Percentiles rank a stretch among this genome's conserved stretches.
Conservation (phyloP, 1,140 invertebrate species). For the Polyergus mexicanus region DNA sequence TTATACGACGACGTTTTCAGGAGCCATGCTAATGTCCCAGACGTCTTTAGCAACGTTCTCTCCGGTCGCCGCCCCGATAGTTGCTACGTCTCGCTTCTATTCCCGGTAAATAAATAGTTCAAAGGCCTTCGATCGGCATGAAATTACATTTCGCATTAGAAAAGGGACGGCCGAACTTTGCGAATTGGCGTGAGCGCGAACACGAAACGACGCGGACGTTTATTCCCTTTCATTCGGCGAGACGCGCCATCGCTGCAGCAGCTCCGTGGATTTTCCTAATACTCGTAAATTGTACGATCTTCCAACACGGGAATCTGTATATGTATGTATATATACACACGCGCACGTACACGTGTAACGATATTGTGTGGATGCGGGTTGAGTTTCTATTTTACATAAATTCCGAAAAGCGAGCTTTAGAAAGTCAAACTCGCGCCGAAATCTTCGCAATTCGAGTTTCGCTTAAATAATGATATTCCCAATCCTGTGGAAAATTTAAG, state of each 20-base stretch:
- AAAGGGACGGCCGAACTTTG: conserved; percentile 35
- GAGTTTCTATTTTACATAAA: conserved; percentile 41
- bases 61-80: conserved; percentile 2
- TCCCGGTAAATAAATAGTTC: conserved; percentile 61
- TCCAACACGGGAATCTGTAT: neutral
- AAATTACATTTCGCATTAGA: conserved; percentile 67
- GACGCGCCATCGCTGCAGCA: conserved; percentile 21
- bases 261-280: conserved; percentile 54
- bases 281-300: conserved; percentile 54
- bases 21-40: conserved; percentile 60
- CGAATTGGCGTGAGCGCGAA: conserved; percentile 46
- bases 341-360: neutral
- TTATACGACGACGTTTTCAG: conserved; percentile 46
- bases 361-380: neutral
- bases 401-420: conserved; percentile 14
- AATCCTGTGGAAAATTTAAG: neutral
- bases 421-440: conserved; percentile 16
- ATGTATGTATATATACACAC: neutral
- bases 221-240: conserved; percentile 54
- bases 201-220: conserved; percentile 56
- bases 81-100: conserved; percentile 46
- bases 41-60: conserved; percentile 42
- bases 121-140: conserved; percentile 59
- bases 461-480: neutral
- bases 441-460: neutral